Evolutionary conservation across 2,113 vertebrate species (phyloP).

Genomic region (Oryzias woworae): DNA sequence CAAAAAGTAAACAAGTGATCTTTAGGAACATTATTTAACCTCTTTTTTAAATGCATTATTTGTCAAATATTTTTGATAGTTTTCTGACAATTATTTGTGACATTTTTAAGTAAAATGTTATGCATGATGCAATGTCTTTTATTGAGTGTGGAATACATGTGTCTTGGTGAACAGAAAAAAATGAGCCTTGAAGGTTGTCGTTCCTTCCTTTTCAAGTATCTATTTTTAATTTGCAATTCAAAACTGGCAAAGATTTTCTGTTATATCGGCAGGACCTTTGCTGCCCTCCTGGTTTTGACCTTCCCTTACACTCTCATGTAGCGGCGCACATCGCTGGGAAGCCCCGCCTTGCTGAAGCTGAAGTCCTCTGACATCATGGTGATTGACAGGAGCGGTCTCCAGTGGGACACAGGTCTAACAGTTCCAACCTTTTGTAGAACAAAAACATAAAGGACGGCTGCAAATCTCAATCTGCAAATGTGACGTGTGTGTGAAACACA

Average conservation of each 20-base stretch:
- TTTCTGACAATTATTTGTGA: not conserved
- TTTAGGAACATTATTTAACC: too few species aligned
- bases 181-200: too few species aligned
- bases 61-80: not conserved
- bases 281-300: conserved; percentile 8
- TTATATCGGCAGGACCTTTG: too few species aligned
- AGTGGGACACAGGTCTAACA: conserved; percentile 85
- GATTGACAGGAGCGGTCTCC: conserved; percentile 88
- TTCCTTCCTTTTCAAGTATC: too few species aligned
- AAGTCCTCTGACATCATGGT: conserved; percentile 95
- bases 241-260: too few species aligned
- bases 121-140: too few species aligned
- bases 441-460: conserved; percentile 2
- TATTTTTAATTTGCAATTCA: too few species aligned
- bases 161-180: too few species aligned
- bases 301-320: conserved; percentile 90
- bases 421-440: conserved; percentile 65
- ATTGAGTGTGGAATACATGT: too few species aligned
- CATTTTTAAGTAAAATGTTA: too few species aligned
- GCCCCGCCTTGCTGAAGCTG: conserved; percentile 86
- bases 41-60: not conserved
- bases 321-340: conserved; percentile 92
- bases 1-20: too few species aligned
- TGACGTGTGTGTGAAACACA: conserved; percentile 3
- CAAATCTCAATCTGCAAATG: not conserved